A percentile compares a stretch with the other conserved stretches of the same genome.
Evolutionary conservation across 2,797 vertebrate species (phyloP).

Genomic region (Oophaga sylvatica): DNA sequence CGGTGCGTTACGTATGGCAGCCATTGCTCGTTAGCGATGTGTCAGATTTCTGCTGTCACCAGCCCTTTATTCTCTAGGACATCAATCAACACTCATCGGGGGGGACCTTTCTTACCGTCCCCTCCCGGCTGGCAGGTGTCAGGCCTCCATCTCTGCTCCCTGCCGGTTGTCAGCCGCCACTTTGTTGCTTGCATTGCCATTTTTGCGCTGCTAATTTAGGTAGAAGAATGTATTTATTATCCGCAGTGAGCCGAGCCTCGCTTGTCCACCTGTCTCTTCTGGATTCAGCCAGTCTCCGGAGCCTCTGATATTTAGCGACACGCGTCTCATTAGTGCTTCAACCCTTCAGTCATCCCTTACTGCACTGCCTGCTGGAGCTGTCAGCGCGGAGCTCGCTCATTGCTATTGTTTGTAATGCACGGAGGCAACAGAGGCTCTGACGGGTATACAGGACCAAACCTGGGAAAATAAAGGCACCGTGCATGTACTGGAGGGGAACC

Average conservation of each 20-base stretch:
- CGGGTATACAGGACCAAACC: neutral
- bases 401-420: neutral
- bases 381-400: neutral
- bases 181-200: neutral
- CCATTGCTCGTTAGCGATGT: neutral
- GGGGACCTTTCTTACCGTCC: neutral
- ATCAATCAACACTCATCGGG: neutral
- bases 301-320: slow-evolving; percentile 6
- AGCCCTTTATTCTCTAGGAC: neutral
- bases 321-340: slow-evolving; percentile 1
- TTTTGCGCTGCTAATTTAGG: neutral
- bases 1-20: neutral
- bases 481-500: neutral
- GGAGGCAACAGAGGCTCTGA: neutral
- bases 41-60: neutral
- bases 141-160: neutral
- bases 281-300: neutral
- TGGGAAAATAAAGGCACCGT: neutral
- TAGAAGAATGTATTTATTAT: slow-evolving; percentile 1
- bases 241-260: neutral
- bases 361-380: neutral
- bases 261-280: slow-evolving; percentile 15
- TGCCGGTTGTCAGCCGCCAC: neutral
- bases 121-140: neutral
- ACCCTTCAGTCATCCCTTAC: slow-evolving; percentile 4